Conservation (phyloP, 2,797 vertebrate species). For the Hipposideros larvatus region DNA sequence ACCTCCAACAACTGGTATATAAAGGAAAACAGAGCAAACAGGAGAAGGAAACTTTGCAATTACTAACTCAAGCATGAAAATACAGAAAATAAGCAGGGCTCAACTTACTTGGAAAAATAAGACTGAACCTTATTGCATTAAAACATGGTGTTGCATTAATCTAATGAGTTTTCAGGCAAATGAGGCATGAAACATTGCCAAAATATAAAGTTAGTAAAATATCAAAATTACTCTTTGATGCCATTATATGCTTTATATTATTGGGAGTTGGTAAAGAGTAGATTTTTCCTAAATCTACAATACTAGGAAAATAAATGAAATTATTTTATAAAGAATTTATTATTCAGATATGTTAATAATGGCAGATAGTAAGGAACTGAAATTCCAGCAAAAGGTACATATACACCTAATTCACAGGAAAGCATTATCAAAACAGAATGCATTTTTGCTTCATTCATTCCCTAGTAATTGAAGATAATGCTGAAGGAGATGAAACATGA, state of each 20-base stretch:
- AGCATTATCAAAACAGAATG: background rate
- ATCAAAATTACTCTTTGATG: conserved; percentile 86
- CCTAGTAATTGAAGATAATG: conserved; percentile 51
- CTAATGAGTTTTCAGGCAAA: conserved; percentile 89
- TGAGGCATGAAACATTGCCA: conserved; percentile 88
- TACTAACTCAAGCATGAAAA: conserved; percentile 86
- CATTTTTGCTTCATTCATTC: conserved; percentile 17
- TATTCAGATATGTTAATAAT: conserved; percentile 76
- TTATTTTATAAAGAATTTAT: conserved; percentile 74
- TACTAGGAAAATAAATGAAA: conserved; percentile 51
- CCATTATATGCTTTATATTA: conserved; percentile 88
- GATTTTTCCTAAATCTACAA: conserved; percentile 82
- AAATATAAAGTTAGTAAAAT: conserved; percentile 87
- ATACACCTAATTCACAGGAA: conserved; percentile 47
- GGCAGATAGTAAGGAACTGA: conserved; percentile 63
- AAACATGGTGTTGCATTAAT: conserved; percentile 83
- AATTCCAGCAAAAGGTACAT: conserved; percentile 50
- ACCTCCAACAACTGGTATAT: conserved; percentile 79
- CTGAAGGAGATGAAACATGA: background rate
- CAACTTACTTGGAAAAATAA: conserved; percentile 83
- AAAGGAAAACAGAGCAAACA: conserved; percentile 84
- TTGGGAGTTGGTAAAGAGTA: conserved; percentile 79
- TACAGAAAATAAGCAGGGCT: conserved; percentile 84
- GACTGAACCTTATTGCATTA: conserved; percentile 86
- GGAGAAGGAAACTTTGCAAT: conserved; percentile 80